Conservation (phyloP, 2,113 vertebrate species). For the Muntiacus reevesi region DNA sequence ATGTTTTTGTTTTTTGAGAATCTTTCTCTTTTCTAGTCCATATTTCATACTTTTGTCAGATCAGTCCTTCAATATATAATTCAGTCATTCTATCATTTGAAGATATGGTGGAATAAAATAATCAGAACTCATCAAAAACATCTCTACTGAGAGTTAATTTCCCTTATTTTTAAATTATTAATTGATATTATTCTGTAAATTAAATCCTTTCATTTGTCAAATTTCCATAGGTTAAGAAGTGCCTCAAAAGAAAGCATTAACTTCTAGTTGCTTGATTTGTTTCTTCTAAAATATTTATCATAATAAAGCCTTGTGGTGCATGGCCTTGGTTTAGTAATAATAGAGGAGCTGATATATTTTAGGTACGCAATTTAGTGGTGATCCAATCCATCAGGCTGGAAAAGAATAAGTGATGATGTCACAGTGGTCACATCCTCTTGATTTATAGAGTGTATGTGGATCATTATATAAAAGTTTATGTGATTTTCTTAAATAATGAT, state of each 20-base stretch:
- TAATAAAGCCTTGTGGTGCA: not conserved
- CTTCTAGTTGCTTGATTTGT: not conserved
- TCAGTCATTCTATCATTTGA: not conserved
- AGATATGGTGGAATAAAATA: not conserved
- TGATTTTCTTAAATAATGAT: not conserved
- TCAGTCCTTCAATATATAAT: not conserved
- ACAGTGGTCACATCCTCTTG: not conserved
- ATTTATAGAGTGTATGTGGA: not conserved
- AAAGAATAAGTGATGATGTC: not conserved
- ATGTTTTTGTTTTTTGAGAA: not conserved
- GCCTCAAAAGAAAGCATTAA: not conserved
- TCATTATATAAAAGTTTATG: not conserved
- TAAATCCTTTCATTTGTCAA: not conserved
- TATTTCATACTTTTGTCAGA: not conserved
- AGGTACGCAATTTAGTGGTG: not conserved
- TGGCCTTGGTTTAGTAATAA: not conserved
- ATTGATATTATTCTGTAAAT: not conserved
- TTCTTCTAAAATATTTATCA: not conserved
- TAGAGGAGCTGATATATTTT: not conserved
- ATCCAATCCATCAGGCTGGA: not conserved
- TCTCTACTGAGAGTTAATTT: not conserved
- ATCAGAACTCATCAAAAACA: not conserved
- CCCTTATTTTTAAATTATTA: not conserved
- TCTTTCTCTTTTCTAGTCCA: not conserved
- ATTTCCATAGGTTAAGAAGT: not conserved